Conservation (phyloP, 2,113 vertebrate genomes). For the Xenus cinereus region DNA sequence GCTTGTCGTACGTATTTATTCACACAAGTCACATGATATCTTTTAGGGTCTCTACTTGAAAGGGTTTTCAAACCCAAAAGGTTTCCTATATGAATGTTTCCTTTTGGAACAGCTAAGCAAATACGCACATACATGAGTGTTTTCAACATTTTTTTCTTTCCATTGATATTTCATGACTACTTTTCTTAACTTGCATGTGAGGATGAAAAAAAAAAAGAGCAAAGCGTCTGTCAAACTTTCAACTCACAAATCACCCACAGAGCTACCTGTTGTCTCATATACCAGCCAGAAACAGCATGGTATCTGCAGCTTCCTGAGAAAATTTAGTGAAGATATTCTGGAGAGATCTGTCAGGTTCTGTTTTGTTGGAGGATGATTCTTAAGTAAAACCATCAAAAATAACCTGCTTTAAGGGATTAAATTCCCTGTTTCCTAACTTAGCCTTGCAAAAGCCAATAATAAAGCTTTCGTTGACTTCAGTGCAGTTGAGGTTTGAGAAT, state of each 20-base stretch:
- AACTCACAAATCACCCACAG: background rate
- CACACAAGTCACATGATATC: background rate
- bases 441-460: background rate
- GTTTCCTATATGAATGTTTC: background rate
- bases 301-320: background rate
- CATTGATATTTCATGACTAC: background rate
- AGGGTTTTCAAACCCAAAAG: background rate
- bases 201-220: background rate
- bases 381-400: background rate
- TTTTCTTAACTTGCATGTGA: too few species aligned
- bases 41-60: background rate
- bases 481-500: background rate
- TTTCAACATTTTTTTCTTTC: background rate
- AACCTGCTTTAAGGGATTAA: background rate
- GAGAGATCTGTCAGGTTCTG: background rate
- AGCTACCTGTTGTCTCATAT: background rate
- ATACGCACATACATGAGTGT: fast-evolving
- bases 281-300: background rate
- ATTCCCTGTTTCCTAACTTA: background rate
- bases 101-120: background rate
- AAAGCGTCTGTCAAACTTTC: background rate
- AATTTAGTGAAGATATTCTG: background rate
- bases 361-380: background rate
- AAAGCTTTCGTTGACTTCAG: background rate
- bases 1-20: background rate